phyloP scores from a whole-genome alignment of 2,888 invertebrate species.

The Lumbricus terrestris region DNA sequence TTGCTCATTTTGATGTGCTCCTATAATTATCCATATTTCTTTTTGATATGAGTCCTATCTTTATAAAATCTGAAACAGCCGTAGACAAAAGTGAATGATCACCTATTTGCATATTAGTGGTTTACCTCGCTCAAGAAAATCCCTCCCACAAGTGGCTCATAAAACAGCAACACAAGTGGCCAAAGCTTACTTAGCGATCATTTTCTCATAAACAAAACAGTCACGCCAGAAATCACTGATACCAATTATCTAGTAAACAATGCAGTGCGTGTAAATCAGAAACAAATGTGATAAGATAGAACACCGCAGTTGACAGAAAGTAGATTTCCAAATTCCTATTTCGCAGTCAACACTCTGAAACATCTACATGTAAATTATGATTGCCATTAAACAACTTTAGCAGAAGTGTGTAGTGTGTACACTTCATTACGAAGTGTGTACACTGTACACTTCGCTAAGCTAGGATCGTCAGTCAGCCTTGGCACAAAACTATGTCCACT shows the following conservation, averaged over 20 bases:
- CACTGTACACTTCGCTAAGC: not conserved
- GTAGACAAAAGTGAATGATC: not conserved
- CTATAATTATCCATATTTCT: not conserved
- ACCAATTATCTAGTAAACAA: no score
- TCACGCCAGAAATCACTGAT: no score
- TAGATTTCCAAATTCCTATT: not conserved
- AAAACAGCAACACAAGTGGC: no score
- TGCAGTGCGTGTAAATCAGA: no score
- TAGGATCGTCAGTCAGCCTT: not conserved
- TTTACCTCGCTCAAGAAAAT: not conserved
- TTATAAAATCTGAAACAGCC: not conserved
- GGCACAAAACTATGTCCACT: not conserved
- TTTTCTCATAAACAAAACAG: no score
- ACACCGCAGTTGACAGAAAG: not conserved
- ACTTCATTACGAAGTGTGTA: no score
- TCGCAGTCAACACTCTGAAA: not conserved
- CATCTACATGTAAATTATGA: not conserved
- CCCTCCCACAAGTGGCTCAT: no score
- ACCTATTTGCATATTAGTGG: not conserved
- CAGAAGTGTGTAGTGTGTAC: not conserved
- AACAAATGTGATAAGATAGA: not conserved
- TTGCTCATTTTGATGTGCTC: not conserved
- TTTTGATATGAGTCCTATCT: not conserved
- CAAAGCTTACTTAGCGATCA: no score
- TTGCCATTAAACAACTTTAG: not conserved